Base-by-base conservation (phyloP, 2,113 vertebrate genomes). In the Phalacrocorax pelagicus region DNA sequence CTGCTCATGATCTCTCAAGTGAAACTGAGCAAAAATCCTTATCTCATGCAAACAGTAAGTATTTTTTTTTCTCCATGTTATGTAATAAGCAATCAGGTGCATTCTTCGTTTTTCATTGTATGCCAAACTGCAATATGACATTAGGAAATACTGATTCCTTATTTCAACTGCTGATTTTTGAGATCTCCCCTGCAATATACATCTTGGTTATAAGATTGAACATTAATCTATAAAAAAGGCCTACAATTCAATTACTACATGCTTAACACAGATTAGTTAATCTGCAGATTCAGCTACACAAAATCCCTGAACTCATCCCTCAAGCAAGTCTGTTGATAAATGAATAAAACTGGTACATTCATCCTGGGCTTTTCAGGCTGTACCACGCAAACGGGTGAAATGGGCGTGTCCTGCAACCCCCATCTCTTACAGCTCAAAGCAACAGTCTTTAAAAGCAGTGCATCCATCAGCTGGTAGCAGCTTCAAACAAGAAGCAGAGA, bases 21-120 rank as follows among this genome's bases (percentile, higher is more conserved):
- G 82, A 92, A 96, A 77, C 87, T 36, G 61, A 87, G 87, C 44
- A 94, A 79, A 95, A 94, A 85, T 19, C 62, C 87, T 86, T 93
- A 88, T 95, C 81, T 90, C 87, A 62, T 2, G 5, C 66, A 72
- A 90, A 80, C 87, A 88, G 34, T 27, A 42, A 27, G 46, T 27
- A 1, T 0, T 9, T 58, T 74, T 40, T 77, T 51, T 14, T 5
- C 4, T 49, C 38, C 38, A 5, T 88, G 38, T 71, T 93, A 11
- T 15, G 7, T 54, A 79, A 65, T 49, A 73, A 84, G 52, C 63
- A 90, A 58, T 69, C 36, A 80, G 74, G 81, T 82, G 71, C 14
- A 9, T 93, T 94, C 19, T 86, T 93, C 2, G 4, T n/a, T 88
- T 94, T 62, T 38, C 34, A 29, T 82, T 44, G 21, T 49, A 29